phyloP scores from a whole-genome alignment of 35 echinoderm and acorn worm genomes.

The Lytechinus variegatus region DNA sequence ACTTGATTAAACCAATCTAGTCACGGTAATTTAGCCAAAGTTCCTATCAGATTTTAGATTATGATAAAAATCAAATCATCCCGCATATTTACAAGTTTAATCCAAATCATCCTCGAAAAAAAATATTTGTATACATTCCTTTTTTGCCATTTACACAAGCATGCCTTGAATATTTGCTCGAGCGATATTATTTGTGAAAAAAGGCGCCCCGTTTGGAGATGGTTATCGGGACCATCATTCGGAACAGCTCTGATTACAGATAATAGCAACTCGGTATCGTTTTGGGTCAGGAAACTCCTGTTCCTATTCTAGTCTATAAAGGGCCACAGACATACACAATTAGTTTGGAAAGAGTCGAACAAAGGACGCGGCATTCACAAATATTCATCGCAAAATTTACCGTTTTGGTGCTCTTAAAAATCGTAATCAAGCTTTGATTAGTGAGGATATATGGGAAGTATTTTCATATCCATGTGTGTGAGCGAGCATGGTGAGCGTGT shows the following conservation, averaged over 20 bases:
- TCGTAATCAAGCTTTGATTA: background rate
- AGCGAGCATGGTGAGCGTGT: too few relatives aligned
- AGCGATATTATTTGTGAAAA: background rate
- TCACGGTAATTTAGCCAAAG: background rate
- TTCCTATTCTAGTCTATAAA: background rate
- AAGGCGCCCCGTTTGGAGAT: background rate
- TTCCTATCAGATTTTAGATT: background rate
- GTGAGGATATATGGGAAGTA: background rate
- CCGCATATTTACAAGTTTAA: background rate
- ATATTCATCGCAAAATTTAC: background rate
- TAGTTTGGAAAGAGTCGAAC: background rate
- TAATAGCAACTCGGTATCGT: slow-evolving; percentile 9
- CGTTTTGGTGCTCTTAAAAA: background rate
- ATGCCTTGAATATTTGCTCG: background rate
- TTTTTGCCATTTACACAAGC: background rate
- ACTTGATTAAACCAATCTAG: background rate
- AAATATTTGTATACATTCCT: background rate
- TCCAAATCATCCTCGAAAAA: background rate
- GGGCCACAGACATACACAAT: slow-evolving; percentile 27
- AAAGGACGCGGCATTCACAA: background rate
- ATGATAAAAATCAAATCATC: background rate
- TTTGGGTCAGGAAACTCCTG: slow-evolving; percentile 22
- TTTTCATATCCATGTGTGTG: background rate
- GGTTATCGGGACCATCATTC: background rate
- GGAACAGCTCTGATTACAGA: background rate